A percentile compares a stretch with the other conserved stretches of the same genome.
Conservation (phyloP, 1,140 invertebrate species). For the Hestina assimilis region DNA sequence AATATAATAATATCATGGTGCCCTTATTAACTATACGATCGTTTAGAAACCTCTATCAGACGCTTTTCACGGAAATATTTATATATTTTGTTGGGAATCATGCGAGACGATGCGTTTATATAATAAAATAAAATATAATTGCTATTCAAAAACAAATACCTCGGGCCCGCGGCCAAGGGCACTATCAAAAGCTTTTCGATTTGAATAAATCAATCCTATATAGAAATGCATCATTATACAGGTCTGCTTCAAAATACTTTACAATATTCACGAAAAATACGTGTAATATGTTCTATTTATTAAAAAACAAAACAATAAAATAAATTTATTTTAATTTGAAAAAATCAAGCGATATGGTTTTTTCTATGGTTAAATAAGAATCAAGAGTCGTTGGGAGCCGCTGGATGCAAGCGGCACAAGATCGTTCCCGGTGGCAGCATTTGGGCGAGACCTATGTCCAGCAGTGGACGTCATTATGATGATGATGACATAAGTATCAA, state of each 20-base stretch:
- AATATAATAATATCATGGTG: conserved; percentile 32
- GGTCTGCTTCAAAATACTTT: conserved; percentile 24
- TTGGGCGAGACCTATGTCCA: too few relatives aligned
- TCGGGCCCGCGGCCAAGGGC: conserved; percentile 57
- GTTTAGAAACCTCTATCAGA: conserved; percentile 44
- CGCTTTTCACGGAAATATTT: conserved; percentile 66
- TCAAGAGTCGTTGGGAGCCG: too few relatives aligned
- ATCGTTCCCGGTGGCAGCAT: too few relatives aligned
- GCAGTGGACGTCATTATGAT: too few relatives aligned
- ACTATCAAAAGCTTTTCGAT: conserved; percentile 69
- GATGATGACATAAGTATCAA: too few relatives aligned
- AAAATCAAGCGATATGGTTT: too few relatives aligned
- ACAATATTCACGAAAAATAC: too few relatives aligned
- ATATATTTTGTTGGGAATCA: conserved; percentile 56
- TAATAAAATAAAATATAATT: conserved; percentile 78
- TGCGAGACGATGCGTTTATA: conserved; percentile 54
- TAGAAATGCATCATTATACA: conserved; percentile 72
- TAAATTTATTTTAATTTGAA: too few relatives aligned
- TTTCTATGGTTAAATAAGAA: too few relatives aligned
- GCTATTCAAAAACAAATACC: conserved; percentile 76
- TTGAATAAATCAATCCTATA: conserved; percentile 75
- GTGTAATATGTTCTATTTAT: too few relatives aligned
- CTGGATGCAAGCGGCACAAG: too few relatives aligned
- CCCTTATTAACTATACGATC: conserved; percentile 36
- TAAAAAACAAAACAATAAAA: too few relatives aligned